phyloP scores from a whole-genome alignment of 2,797 vertebrate genomes.

The Uromys caudimaculatus region DNA sequence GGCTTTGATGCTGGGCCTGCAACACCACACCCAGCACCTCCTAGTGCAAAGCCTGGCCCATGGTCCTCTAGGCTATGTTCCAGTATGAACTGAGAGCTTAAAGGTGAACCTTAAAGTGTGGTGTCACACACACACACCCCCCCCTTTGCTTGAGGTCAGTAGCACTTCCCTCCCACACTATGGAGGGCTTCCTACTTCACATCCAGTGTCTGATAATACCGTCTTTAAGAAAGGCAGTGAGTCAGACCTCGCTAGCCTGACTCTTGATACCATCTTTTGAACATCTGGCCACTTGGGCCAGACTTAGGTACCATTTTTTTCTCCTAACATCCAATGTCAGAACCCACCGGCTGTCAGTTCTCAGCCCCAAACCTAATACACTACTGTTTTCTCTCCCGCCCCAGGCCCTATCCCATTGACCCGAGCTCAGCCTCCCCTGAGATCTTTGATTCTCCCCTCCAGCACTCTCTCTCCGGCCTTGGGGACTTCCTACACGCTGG shows the following conservation, averaged over 20 bases:
- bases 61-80: background rate
- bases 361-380: background rate
- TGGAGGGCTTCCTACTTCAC: background rate
- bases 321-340: background rate
- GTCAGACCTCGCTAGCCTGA: background rate
- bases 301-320: background rate
- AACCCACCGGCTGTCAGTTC: background rate
- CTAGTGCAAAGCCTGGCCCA: background rate
- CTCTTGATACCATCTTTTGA: background rate
- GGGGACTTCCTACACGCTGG: background rate
- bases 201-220: background rate
- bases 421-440: background rate
- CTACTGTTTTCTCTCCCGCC: background rate
- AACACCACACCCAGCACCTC: too few relatives aligned
- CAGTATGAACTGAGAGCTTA: background rate
- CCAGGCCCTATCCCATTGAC: background rate
- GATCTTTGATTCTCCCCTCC: background rate
- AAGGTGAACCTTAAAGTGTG: background rate
- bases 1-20: background rate
- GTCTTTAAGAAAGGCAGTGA: background rate
- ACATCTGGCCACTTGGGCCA: background rate
- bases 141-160: background rate
- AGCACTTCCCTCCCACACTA: background rate
- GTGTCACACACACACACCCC: background rate
- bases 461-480: background rate